These are phyloP conservation scores for Gorsachius magnificus DNA, from an alignment of 2,797 vertebrate genomes.

Conservation along the genomic window DNA sequence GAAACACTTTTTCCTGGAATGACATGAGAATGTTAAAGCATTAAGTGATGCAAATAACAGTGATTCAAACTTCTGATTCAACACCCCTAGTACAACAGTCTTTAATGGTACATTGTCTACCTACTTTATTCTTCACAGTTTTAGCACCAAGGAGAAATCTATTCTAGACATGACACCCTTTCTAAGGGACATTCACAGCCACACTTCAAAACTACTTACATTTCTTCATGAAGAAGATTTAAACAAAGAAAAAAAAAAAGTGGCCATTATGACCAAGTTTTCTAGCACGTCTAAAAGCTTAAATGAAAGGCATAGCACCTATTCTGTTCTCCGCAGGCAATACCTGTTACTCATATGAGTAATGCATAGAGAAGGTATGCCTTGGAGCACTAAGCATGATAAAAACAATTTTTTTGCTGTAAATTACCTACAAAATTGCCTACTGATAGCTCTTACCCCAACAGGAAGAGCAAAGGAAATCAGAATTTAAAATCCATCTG, in stretches of 20 bases:
- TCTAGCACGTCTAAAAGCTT: not conserved
- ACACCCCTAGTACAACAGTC: not conserved
- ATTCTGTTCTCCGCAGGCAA: not conserved
- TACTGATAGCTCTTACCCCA: not conserved
- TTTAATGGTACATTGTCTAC: accelerated
- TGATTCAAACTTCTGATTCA: not conserved
- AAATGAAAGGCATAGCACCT: not conserved
- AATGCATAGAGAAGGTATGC: not conserved
- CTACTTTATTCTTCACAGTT: not conserved
- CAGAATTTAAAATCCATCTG: conserved; percentile 4
- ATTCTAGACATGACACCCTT: not conserved
- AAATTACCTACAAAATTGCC: not conserved
- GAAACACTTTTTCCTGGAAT: not conserved
- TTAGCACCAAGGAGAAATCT: not conserved
- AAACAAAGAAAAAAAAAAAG: not conserved
- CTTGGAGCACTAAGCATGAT: not conserved
- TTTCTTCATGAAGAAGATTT: not conserved
- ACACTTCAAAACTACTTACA: not conserved
- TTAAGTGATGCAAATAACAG: not conserved
- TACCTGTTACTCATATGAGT: not conserved
- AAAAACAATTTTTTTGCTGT: not conserved
- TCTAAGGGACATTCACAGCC: not conserved
- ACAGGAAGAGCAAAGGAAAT: not conserved
- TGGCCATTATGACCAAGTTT: not conserved
- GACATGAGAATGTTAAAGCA: not conserved